Percentiles rank a stretch among this genome's conserved stretches.
phyloP scores from a whole-genome alignment of 2,888 invertebrate genomes.

The Drosophila kanekoi region DNA sequence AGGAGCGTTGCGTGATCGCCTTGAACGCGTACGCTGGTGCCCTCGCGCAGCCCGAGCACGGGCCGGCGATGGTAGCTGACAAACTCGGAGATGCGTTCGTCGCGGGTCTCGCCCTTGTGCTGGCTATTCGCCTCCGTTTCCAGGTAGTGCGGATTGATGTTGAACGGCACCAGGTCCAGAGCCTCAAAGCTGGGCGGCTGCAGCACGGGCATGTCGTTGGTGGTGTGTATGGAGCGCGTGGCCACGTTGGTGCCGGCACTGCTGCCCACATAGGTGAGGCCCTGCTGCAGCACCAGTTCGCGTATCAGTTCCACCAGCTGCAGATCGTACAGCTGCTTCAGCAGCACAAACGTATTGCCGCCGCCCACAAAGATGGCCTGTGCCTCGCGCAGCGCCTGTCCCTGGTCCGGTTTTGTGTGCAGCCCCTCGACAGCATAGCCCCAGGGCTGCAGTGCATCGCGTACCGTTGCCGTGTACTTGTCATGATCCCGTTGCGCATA shows the following conservation, averaged over 20 bases:
- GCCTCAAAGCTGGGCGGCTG: constrained; percentile 90
- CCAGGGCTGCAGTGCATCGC: constrained; percentile 87
- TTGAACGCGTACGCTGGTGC: constrained; percentile 88
- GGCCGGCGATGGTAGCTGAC: constrained; percentile 87
- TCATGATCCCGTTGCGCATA: constrained; percentile 90
- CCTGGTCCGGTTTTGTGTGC: constrained; percentile 87
- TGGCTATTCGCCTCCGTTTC: constrained; percentile 87
- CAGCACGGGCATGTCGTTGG: constrained; percentile 95
- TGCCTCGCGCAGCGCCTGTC: constrained; percentile 87
- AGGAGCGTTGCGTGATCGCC: constrained; percentile 87
- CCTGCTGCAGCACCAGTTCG: constrained; percentile 87
- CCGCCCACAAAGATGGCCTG: constrained; percentile 92
- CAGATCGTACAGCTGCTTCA: constrained; percentile 90
- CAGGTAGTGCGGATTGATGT: constrained; percentile 94
- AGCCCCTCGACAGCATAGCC: constrained; percentile 89
- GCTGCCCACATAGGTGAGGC: constrained; percentile 90
- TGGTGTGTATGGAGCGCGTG: constrained; percentile 91
- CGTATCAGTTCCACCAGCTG: constrained; percentile 88
- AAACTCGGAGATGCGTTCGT: constrained; percentile 90
- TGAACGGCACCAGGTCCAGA: constrained; percentile 91
- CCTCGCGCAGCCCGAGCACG: constrained; percentile 91
- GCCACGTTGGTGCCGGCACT: constrained; percentile 95
- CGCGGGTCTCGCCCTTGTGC: constrained; percentile 93
- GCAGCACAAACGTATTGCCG: constrained; percentile 91
- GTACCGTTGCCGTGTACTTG: constrained; percentile 88